Conservation (phyloP, 2,113 vertebrate genomes). For the Apistogramma diplotaenia region DNA sequence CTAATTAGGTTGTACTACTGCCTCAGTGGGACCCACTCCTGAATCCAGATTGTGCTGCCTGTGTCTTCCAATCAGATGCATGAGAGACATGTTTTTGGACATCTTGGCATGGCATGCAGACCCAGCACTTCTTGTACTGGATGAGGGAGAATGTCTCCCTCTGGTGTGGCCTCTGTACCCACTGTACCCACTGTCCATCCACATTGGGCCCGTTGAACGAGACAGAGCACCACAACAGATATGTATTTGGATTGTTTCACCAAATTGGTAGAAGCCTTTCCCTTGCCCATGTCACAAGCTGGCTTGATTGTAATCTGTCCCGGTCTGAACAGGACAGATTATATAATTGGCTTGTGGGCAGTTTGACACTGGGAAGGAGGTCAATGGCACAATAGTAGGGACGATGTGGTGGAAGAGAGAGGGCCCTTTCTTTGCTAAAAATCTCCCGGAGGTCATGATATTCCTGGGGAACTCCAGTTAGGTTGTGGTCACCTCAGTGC, state of each 20-base stretch:
- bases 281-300: too few relatives aligned
- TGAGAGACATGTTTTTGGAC: background rate
- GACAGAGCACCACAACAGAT: background rate
- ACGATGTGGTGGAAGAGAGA: too few relatives aligned
- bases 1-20: background rate
- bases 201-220: conserved; percentile 36
- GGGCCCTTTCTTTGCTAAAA: too few relatives aligned
- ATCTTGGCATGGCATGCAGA: background rate
- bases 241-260: conserved; percentile 37
- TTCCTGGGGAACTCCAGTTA: too few relatives aligned
- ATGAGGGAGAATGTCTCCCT: background rate
- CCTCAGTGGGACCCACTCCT: background rate
- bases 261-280: conserved; percentile 30
- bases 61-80: background rate
- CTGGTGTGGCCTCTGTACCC: background rate
- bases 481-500: too few relatives aligned
- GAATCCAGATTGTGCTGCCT: background rate
- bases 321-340: too few relatives aligned
- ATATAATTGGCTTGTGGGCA: conserved; percentile 7
- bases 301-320: too few relatives aligned
- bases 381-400: too few relatives aligned
- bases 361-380: too few relatives aligned
- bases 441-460: too few relatives aligned
- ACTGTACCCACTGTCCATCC: background rate
- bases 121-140: background rate